Conservation (phyloP, 2,113 vertebrate species). For the Thamnophis sirtalis region DNA sequence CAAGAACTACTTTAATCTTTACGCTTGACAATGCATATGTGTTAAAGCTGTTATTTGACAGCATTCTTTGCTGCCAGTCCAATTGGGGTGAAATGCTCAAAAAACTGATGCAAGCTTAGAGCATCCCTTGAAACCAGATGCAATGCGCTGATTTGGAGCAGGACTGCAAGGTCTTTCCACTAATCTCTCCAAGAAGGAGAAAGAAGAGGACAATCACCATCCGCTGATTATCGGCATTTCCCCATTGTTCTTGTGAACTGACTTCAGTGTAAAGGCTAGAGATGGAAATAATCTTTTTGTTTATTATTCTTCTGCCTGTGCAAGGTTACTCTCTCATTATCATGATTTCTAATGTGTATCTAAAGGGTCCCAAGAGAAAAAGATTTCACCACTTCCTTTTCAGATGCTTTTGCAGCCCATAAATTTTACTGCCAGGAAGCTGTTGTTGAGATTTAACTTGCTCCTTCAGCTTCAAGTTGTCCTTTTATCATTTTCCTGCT, state of each 20-base stretch:
- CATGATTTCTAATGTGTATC: constrained; percentile 11
- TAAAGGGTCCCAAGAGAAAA: constrained; percentile 5
- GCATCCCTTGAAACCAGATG: not conserved
- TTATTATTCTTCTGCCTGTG: constrained; percentile 4
- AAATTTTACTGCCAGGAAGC: constrained; percentile 22
- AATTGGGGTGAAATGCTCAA: not conserved
- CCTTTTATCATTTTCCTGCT: constrained; percentile 7
- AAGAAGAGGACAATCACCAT: not conserved
- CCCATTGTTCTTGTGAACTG: not conserved
- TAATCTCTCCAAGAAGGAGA: not conserved
- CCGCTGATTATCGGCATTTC: not conserved
- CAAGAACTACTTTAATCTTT: not conserved
- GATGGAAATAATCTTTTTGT: constrained; percentile 19
- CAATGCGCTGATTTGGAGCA: not conserved
- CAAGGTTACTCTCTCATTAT: constrained; percentile 19
- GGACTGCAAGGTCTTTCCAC: not conserved
- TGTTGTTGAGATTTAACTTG: constrained; percentile 9
- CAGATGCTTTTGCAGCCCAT: not conserved
- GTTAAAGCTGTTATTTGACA: not conserved
- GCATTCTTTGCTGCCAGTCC: not conserved
- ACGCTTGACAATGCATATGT: not conserved
- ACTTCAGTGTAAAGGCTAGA: not conserved
- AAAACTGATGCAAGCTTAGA: not conserved
- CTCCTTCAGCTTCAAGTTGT: not conserved
- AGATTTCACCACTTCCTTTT: constrained; percentile 22